Evolutionary conservation across 2,113 vertebrate genomes (phyloP).

Genomic region (Mesembrinibis cayennensis): DNA sequence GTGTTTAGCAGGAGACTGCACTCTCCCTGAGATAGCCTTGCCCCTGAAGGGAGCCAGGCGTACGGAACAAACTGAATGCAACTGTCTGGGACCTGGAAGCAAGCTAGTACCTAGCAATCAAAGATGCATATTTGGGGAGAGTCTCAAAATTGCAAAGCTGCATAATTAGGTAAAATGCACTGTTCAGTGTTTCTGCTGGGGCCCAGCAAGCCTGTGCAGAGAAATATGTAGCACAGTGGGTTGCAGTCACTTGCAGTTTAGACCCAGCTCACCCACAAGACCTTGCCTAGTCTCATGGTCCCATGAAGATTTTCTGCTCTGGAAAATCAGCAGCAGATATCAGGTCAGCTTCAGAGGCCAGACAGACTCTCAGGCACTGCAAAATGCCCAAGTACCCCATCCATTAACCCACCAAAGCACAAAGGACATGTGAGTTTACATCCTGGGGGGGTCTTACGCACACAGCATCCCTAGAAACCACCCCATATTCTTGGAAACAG

Average conservation of each 20-base stretch:
- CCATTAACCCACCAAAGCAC: not conserved
- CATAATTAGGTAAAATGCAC: not conserved
- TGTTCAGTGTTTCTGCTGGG: not conserved
- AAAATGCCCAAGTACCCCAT: not conserved
- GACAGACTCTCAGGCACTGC: not conserved
- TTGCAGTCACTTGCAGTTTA: not conserved
- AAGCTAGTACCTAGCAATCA: not conserved
- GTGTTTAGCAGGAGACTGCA: not conserved
- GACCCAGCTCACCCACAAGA: not conserved
- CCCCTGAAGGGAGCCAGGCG: not conserved
- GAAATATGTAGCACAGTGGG: not conserved
- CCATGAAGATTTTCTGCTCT: not conserved
- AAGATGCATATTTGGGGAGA: not conserved
- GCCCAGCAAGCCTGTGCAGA: not conserved
- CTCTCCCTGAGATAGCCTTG: not conserved
- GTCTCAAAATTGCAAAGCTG: not conserved
- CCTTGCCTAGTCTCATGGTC: not conserved
- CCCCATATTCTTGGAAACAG: not conserved
- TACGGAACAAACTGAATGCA: not conserved
- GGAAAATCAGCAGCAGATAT: not conserved
- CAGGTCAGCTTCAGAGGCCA: not conserved
- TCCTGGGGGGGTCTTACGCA: not conserved
- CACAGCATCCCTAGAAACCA: not conserved
- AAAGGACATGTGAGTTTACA: not conserved
- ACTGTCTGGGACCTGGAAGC: not conserved